Evolutionary conservation across 1,140 invertebrate species (phyloP), one percentile per base, ranked within the genome.

Genomic region (Hypsibius dujardini): DNA sequence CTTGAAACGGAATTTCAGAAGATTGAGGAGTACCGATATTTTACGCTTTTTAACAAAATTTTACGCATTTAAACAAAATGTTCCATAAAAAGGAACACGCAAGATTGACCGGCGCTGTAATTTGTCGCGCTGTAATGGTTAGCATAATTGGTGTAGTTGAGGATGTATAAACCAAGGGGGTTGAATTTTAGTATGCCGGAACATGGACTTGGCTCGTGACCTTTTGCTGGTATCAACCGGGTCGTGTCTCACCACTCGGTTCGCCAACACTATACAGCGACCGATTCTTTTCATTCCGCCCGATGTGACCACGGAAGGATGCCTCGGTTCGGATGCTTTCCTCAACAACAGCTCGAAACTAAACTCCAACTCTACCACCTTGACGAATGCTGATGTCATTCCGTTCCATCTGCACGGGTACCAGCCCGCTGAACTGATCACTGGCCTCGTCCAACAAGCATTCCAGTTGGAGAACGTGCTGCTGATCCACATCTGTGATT

Each of bases 371-470:
- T 7, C 50, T n/a, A 7, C 50, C 7, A 7, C 50, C n/a, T n/a
- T n/a, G 50, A 7, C 50, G n/a, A 56, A 56, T n/a, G n/a, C n/a
- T n/a, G n/a, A n/a, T 56, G 50, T 56, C 50, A 56, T 56, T 56
- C 50, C 50, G 7, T 56, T 56, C 50, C n/a, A 56, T n/a, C 50
- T 56, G 7, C 50, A 56, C 50, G 50, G 50, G 7, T 56, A 56
- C n/a, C 7, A n/a, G 7, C 50, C 50, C 7, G 50, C 50, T n/a
- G n/a, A n/a, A 7, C 50, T 56, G n/a, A 56, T 56, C n/a, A 7
- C 50, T 7, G 7, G 7, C 7, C n/a, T 56, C 50, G 50, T 56
- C n/a, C 7, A 7, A 7, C 7, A 56, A n/a, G n/a, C 7, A 7
- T 56, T 56, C 50, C 7, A n/a, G 7, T 56, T 7, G 50, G n/a